Percentiles rank a stretch among this genome's conserved stretches.
Evolutionary conservation across 2,113 vertebrate species (phyloP).

Genomic region (Patagioenas fasciata): DNA sequence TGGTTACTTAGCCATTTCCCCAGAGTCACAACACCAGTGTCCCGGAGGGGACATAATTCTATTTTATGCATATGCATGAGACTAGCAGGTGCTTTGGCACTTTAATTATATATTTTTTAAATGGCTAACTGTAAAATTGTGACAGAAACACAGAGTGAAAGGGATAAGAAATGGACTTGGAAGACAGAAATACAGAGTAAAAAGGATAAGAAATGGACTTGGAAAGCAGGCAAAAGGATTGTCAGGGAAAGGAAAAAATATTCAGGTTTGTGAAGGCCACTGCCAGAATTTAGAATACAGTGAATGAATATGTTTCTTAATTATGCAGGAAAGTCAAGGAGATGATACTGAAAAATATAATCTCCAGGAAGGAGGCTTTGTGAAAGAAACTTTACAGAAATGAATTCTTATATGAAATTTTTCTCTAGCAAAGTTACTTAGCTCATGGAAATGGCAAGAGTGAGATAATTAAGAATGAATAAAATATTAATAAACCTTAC

Average conservation of each 20-base stretch:
- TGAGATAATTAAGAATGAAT: neutral
- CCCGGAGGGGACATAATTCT: slow-evolving; percentile 75
- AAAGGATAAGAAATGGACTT: slow-evolving; percentile 40
- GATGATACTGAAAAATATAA: neutral
- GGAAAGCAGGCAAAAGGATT: neutral
- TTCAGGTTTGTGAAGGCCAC: neutral
- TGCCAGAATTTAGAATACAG: slow-evolving; percentile 21
- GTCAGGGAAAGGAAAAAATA: neutral
- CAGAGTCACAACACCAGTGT: slow-evolving; percentile 77
- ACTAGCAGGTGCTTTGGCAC: slow-evolving; percentile 75
- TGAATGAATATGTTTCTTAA: slow-evolving; percentile 20
- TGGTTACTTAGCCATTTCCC: slow-evolving; percentile 81
- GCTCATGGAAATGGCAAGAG: neutral
- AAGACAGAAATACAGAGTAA: neutral
- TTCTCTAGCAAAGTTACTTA: neutral
- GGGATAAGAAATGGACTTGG: slow-evolving; percentile 28
- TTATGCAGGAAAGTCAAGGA: neutral
- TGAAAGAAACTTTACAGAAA: neutral
- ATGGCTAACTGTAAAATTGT: slow-evolving; percentile 62
- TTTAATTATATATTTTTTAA: slow-evolving; percentile 75
- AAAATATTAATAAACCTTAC: slow-evolving; percentile 19
- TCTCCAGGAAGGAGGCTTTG: neutral
- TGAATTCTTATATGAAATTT: neutral
- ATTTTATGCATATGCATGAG: slow-evolving; percentile 77
- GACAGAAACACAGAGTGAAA: slow-evolving; percentile 19